A percentile compares a stretch with the other conserved stretches of the same genome.
Conservation (phyloP, 2,113 vertebrate genomes). For the Barbus barbus region DNA sequence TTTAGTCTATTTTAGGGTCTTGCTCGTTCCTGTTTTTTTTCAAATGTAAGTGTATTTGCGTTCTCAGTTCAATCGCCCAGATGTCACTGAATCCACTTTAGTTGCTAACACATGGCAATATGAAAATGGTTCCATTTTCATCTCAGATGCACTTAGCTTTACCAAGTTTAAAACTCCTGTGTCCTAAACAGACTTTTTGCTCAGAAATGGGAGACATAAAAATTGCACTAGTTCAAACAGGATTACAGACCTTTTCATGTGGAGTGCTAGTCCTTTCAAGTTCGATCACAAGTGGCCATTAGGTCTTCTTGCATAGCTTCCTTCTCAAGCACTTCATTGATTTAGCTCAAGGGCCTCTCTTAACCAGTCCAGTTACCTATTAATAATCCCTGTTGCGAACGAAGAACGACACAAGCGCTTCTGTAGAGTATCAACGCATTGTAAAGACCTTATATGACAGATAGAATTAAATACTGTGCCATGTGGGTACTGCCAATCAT, state of each 20-base stretch:
- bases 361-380: slow-evolving; percentile 47
- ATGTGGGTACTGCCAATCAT: not conserved
- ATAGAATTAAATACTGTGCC: not conserved
- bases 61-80: slow-evolving; percentile 9
- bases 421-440: not conserved
- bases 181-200: slow-evolving; percentile 14
- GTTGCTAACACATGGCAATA: slow-evolving; percentile 8
- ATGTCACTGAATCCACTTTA: slow-evolving; percentile 31
- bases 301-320: slow-evolving; percentile 47
- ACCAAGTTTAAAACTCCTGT: slow-evolving; percentile 30
- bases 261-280: slow-evolving; percentile 26
- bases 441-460: not conserved
- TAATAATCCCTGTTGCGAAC: slow-evolving; percentile 46
- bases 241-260: slow-evolving; percentile 37
- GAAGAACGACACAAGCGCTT: not conserved
- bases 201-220: slow-evolving; percentile 3
- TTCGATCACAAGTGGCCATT: slow-evolving; percentile 52
- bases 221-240: slow-evolving; percentile 23
- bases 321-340: slow-evolving; percentile 54
- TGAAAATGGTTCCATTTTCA: slow-evolving; percentile 13
- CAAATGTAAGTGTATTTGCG: slow-evolving; percentile 32
- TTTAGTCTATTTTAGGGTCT: slow-evolving; percentile 40
- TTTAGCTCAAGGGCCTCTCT: slow-evolving; percentile 52
- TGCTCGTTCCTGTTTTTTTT: slow-evolving; percentile 9
- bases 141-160: slow-evolving; percentile 40